These are phyloP conservation scores for Mastigias papua DNA, from an alignment of 30 jellyfish, hydroid and myxozoan genomes.

Conservation along the genomic window DNA sequence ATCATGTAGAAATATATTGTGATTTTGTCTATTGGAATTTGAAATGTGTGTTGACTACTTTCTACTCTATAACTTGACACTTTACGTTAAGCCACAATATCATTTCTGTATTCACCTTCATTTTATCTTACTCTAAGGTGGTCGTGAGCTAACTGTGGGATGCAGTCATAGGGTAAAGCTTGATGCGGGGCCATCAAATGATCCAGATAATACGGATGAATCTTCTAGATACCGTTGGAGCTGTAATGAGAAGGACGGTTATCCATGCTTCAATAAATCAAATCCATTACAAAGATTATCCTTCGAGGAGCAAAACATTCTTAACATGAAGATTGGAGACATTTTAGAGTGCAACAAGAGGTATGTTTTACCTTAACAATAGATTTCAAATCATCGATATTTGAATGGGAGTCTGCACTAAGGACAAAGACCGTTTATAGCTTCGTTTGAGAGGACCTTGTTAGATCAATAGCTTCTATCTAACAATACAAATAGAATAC, in stretches of 20 bases:
- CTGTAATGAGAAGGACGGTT: conserved; percentile 46
- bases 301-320: conserved; percentile 10
- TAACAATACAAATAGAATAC: no score
- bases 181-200: conserved; percentile 62
- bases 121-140: conserved; percentile 24
- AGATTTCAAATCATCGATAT: background rate
- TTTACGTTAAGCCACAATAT: no score
- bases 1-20: no score
- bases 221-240: conserved; percentile 29
- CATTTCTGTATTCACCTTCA: no score
- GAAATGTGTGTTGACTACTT: no score
- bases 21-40: no score
- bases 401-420: no score
- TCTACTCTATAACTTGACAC: no score
- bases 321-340: conserved; percentile 12
- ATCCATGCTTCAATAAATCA: conserved; percentile 47
- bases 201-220: conserved; percentile 54
- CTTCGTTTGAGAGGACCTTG: no score
- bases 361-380: no score
- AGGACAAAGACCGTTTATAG: no score
- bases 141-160: conserved; percentile 66
- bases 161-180: conserved; percentile 28
- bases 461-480: no score
- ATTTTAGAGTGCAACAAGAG: conserved; percentile 51
- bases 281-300: conserved; percentile 26